Evolutionary conservation across 2,113 vertebrate species (phyloP).

Genomic region (Acinonyx jubatus): DNA sequence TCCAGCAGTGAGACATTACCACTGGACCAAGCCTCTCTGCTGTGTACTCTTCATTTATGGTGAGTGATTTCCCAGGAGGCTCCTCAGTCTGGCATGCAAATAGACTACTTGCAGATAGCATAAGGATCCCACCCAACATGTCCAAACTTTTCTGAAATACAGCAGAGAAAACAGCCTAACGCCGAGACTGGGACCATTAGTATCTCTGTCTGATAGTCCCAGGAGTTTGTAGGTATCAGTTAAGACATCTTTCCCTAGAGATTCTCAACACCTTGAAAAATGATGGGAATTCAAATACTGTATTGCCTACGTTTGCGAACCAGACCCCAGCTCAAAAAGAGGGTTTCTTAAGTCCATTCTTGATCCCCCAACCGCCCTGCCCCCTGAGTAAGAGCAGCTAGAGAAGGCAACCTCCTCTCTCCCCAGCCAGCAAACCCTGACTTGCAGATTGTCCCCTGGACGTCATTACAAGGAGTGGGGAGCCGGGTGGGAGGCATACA

Average conservation of each 20-base stretch:
- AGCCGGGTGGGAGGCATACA: background rate
- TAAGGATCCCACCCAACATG: background rate
- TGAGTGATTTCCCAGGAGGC: background rate
- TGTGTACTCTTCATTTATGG: background rate
- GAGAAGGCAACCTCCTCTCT: background rate
- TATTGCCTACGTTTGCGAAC: background rate
- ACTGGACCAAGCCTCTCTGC: background rate
- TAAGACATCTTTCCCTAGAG: background rate
- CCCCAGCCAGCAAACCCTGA: background rate
- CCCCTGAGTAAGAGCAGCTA: background rate
- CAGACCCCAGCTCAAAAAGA: background rate
- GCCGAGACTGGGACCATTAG: background rate
- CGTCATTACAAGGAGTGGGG: background rate
- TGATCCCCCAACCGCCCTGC: background rate
- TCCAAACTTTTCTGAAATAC: constrained; percentile 28
- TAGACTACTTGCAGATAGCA: background rate
- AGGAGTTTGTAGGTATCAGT: background rate
- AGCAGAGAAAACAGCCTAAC: background rate
- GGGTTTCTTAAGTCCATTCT: background rate
- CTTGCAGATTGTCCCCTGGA: background rate
- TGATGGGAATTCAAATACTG: background rate
- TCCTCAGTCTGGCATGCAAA: background rate
- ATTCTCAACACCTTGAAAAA: background rate
- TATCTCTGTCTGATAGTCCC: background rate
- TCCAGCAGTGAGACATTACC: background rate